phyloP scores from a whole-genome alignment of 2,113 vertebrate species.

The Leptosomus discolor region DNA sequence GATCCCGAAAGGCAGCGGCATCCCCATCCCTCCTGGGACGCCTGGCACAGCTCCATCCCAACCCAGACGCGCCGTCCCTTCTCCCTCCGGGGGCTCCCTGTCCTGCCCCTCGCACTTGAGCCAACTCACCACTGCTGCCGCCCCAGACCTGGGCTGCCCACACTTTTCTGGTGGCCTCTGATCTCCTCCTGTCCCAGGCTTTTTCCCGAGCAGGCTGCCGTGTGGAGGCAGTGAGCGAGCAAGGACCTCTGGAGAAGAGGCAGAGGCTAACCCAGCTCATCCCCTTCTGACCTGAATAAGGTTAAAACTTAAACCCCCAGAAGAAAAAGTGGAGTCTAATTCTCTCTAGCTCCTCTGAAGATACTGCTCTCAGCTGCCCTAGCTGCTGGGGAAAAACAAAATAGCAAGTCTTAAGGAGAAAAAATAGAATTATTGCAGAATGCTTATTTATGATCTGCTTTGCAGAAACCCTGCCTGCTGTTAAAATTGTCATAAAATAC shows the following conservation, averaged over 20 bases:
- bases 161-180: accelerated
- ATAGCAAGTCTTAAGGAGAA: background rate
- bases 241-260: background rate
- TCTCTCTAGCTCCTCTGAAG: background rate
- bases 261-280: background rate
- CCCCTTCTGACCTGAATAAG: background rate
- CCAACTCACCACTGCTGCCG: background rate
- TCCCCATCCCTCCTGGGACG: accelerated
- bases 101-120: background rate
- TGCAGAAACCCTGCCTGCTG: background rate
- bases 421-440: background rate
- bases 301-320: background rate
- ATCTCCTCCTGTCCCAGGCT: background rate
- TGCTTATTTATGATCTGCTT: background rate
- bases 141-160: background rate
- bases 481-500: background rate
- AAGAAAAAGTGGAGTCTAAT: background rate
- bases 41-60: background rate
- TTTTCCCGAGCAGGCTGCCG: accelerated
- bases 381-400: background rate
- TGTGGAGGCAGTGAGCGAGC: accelerated
- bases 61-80: accelerated
- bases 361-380: background rate
- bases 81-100: background rate
- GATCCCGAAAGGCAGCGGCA: background rate